phyloP scores from a whole-genome alignment of 2,888 invertebrate genomes.

The Venusia cambrica region DNA sequence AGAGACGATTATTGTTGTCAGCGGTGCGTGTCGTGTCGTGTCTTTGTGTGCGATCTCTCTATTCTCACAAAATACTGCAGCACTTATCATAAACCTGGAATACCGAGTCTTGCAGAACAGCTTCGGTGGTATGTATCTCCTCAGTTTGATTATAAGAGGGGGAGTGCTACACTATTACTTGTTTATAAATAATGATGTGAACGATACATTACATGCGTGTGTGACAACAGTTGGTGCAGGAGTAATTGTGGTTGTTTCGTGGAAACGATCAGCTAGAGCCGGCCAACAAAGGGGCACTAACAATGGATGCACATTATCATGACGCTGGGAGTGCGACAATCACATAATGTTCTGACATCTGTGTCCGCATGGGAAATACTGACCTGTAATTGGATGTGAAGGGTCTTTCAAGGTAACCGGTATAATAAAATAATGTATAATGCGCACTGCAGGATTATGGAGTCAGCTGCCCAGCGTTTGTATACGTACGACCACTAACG shows the following conservation, averaged over 20 bases:
- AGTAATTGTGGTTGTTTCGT: conserved; percentile 56
- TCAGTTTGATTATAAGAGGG: no score
- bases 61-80: conserved; percentile 11
- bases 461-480: no score
- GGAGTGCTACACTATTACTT: no score
- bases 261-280: conserved; percentile 46
- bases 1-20: conserved; percentile 52
- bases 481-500: no score
- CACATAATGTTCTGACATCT: conserved; percentile 8
- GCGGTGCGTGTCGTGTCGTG: conserved; percentile 63
- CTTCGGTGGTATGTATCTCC: no score
- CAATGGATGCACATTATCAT: conserved; percentile 6
- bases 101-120: no score
- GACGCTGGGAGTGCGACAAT: conserved; percentile 1
- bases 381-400: no score
- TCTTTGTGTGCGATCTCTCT: conserved; percentile 56
- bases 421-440: no score
- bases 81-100: no score
- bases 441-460: no score
- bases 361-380: no score
- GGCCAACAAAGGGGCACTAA: conserved; percentile 29
- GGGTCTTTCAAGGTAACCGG: no score
- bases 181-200: conserved; percentile 34
- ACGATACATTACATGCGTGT: conserved; percentile 47
- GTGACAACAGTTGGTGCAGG: conserved; percentile 57